A percentile compares a stretch with the other conserved stretches of the same genome.
Evolutionary conservation across 2,888 invertebrate genomes (phyloP).

Genomic region (Sesia apiformis): DNA sequence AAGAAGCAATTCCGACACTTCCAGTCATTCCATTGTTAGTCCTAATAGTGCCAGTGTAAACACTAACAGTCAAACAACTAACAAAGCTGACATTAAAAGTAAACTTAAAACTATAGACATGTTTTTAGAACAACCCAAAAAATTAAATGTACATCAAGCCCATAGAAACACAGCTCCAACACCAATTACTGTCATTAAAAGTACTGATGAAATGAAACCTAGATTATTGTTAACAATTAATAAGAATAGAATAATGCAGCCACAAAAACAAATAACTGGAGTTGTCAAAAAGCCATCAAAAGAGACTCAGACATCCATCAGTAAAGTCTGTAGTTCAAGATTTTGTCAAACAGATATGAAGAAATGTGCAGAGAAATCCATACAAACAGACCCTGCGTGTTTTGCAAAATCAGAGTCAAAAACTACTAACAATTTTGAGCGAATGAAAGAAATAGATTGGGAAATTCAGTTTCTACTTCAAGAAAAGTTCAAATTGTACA

Average conservation of each 20-base stretch:
- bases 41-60: constrained; percentile 23
- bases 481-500: constrained; percentile 74
- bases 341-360: constrained; percentile 30
- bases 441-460: constrained; percentile 76
- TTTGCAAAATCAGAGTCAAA: constrained; percentile 18
- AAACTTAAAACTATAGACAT: constrained; percentile 57
- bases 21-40: constrained; percentile 41
- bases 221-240: constrained; percentile 10
- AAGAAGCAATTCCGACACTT: constrained; percentile 30
- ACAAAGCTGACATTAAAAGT: constrained; percentile 38
- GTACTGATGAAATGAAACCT: constrained; percentile 20
- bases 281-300: constrained; percentile 31
- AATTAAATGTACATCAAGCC: constrained; percentile 34
- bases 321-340: constrained; percentile 18
- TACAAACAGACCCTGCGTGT: constrained; percentile 40
- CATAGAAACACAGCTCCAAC: constrained; percentile 44
- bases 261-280: constrained; percentile 4
- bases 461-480: constrained; percentile 72
- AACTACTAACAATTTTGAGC: constrained; percentile 53
- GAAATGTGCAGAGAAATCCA: constrained; percentile 2
- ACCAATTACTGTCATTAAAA: constrained; percentile 19
- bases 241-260: not conserved
- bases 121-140: constrained; percentile 48
- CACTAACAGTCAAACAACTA: constrained; percentile 18
- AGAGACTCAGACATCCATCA: constrained; percentile 37